phyloP scores from a whole-genome alignment of 2,113 vertebrate species.

The Cathartes aura region DNA sequence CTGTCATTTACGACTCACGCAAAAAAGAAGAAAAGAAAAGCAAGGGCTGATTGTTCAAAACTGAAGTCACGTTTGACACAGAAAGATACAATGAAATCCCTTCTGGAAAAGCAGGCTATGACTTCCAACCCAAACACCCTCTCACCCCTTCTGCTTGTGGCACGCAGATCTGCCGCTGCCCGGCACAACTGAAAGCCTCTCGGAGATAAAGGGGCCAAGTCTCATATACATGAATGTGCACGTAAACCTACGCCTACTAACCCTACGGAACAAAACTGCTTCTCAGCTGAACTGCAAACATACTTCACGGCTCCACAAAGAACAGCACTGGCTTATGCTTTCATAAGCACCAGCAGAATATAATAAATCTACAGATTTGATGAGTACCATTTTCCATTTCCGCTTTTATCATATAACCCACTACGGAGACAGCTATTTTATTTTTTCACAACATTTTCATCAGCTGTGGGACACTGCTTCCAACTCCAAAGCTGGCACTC shows the following conservation, averaged over 20 bases:
- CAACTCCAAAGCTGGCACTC: background rate
- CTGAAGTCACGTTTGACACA: background rate
- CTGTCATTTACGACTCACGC: background rate
- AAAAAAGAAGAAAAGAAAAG: background rate
- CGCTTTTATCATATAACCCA: background rate
- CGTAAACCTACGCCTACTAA: no score
- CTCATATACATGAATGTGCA: no score
- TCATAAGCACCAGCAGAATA: background rate
- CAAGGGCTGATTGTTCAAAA: background rate
- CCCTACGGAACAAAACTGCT: background rate
- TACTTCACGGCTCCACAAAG: background rate
- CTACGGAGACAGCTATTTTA: rapidly evolving
- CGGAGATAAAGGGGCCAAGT: background rate
- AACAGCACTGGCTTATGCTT: background rate
- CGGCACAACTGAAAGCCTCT: background rate
- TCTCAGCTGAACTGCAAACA: no score
- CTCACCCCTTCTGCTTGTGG: background rate
- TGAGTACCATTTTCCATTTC: background rate
- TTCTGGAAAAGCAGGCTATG: background rate
- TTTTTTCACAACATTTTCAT: background rate
- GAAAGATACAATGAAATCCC: background rate
- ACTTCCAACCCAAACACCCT: background rate
- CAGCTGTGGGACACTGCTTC: background rate
- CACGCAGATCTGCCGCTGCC: background rate
- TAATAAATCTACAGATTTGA: background rate